Evolutionary conservation across 2,797 vertebrate genomes (phyloP).

Genomic region (Spinibarbus caldwelli): DNA sequence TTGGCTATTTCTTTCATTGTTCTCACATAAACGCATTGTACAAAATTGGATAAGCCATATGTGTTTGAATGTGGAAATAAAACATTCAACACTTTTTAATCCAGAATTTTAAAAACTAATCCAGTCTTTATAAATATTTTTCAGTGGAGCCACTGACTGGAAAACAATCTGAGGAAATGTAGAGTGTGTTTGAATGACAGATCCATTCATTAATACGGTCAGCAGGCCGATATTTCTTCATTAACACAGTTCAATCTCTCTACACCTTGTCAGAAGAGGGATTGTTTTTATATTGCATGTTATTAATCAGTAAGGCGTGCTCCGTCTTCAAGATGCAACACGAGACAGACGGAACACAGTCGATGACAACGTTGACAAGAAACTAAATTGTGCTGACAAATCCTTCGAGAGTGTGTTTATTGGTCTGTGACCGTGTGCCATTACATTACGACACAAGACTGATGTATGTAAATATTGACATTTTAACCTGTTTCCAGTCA

Average conservation of each 20-base stretch:
- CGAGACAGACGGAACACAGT: conserved; percentile 10
- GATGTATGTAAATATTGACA: not conserved
- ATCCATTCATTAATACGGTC: conserved; percentile 46
- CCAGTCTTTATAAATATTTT: not conserved
- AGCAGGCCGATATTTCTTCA: conserved; percentile 41
- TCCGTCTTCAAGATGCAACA: conserved; percentile 40
- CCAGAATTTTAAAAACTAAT: not conserved
- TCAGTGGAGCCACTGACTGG: not conserved
- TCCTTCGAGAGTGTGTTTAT: conserved; percentile 17
- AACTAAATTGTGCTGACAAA: conserved; percentile 37
- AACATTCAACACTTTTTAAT: not conserved
- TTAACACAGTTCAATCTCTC: conserved; percentile 43
- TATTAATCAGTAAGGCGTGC: conserved; percentile 41
- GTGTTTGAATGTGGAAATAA: not conserved
- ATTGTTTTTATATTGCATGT: conserved; percentile 35
- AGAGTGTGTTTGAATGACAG: not conserved
- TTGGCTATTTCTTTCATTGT: not conserved
- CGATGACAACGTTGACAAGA: conserved; percentile 38
- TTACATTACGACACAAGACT: not conserved
- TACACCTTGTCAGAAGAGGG: conserved; percentile 41
- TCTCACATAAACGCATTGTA: not conserved
- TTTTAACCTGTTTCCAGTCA: not conserved
- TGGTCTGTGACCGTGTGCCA: not conserved
- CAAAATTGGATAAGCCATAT: not conserved
- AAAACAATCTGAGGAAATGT: not conserved